These are phyloP conservation scores for Nesogale talazaci DNA, from an alignment of 2,113 vertebrate species.

Conservation along the genomic window DNA sequence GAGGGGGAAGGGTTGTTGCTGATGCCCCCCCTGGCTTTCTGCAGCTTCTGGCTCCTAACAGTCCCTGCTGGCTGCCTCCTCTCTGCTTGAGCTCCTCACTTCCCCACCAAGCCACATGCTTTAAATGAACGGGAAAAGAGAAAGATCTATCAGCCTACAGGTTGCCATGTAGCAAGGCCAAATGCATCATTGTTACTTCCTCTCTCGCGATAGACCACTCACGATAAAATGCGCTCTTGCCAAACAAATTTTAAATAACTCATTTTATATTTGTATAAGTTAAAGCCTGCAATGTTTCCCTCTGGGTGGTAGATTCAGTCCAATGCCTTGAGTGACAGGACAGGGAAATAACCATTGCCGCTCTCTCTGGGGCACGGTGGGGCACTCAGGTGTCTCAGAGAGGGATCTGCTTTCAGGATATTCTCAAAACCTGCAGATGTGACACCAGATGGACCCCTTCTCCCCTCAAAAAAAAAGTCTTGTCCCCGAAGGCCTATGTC, in stretches of 20 bases:
- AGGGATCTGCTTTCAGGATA: neutral
- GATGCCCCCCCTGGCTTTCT: neutral
- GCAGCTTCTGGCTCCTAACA: neutral
- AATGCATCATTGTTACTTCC: constrained; percentile 48
- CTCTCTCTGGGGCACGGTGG: neutral
- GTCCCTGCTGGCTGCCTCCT: neutral
- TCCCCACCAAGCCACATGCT: constrained; percentile 12
- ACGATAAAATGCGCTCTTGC: constrained; percentile 29
- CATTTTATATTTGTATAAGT: constrained; percentile 18
- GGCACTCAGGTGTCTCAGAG: neutral
- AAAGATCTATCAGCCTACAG: neutral
- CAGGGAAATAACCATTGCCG: neutral
- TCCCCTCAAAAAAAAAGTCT: neutral
- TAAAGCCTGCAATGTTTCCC: neutral
- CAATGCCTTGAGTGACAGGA: neutral
- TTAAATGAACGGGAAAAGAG: constrained; percentile 15
- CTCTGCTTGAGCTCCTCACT: neutral
- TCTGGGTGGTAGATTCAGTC: neutral
- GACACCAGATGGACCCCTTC: neutral
- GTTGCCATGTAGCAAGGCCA: neutral
- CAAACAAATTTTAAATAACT: constrained; percentile 48
- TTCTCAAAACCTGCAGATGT: neutral
- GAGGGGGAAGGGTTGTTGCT: neutral
- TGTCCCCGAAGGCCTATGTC: constrained; percentile 63
- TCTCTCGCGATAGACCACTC: neutral